Conservation (phyloP, 2,113 vertebrate species). For the Camelus bactrianus region DNA sequence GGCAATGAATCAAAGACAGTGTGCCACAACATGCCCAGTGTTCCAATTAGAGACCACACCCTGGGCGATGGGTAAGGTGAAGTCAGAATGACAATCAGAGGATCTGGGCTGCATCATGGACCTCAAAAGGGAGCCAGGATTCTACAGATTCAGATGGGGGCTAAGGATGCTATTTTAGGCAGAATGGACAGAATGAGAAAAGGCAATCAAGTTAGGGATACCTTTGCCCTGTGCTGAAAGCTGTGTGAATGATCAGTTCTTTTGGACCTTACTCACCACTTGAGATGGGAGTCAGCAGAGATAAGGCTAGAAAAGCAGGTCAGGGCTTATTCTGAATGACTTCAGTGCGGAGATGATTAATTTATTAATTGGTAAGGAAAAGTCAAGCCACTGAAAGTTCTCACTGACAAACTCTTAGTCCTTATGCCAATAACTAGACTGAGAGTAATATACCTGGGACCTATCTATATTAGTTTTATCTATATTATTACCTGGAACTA, state of each 20-base stretch:
- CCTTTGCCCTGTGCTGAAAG: background rate
- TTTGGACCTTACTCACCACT: background rate
- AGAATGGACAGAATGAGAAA: background rate
- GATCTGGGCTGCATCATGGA: background rate
- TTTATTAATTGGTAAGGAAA: slow-evolving; percentile 23
- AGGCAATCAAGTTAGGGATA: background rate
- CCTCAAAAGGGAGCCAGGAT: background rate
- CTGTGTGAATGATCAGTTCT: background rate
- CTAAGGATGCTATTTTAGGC: background rate
- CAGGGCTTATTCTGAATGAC: background rate
- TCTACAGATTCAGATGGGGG: background rate
- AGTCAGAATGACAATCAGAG: background rate
- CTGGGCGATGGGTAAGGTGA: background rate
- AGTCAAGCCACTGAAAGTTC: slow-evolving; percentile 46
- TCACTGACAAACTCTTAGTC: slow-evolving; percentile 7
- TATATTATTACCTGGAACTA: background rate
- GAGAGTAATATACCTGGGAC: background rate
- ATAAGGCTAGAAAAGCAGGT: background rate
- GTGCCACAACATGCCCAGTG: rapidly evolving
- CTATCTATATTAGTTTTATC: slow-evolving; percentile 51
- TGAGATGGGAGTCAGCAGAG: background rate
- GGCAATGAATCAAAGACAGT: background rate
- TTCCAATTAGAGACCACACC: background rate
- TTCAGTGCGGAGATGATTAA: background rate
- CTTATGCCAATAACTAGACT: slow-evolving; percentile 22